Percentiles rank a stretch among this genome's conserved stretches.
Evolutionary conservation across 2,113 vertebrate species (phyloP).

Genomic region (Nicator chloris): DNA sequence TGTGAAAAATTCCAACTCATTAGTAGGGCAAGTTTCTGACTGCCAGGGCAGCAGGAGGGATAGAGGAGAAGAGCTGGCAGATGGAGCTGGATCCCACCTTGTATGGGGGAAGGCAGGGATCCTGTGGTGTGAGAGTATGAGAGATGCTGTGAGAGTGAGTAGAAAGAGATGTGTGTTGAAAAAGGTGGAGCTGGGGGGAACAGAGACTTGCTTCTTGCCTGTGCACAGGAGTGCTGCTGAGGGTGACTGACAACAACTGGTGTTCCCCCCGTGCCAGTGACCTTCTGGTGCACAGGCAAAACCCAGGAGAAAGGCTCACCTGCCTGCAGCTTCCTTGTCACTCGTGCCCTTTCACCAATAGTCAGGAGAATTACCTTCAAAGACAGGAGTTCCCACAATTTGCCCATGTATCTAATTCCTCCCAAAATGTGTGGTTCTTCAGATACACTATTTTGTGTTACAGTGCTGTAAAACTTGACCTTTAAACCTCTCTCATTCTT

Average conservation of each 20-base stretch:
- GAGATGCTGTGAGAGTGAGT: background rate
- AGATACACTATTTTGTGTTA: background rate
- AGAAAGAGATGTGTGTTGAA: accelerated
- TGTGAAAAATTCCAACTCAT: background rate
- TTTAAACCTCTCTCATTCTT: background rate
- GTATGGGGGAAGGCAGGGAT: background rate
- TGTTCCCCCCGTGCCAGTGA: background rate
- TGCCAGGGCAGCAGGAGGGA: background rate
- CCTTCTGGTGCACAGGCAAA: background rate
- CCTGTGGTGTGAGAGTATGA: background rate
- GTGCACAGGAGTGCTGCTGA: background rate
- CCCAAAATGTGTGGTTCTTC: background rate
- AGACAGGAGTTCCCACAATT: background rate
- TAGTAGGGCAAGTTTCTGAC: background rate
- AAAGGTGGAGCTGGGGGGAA: background rate
- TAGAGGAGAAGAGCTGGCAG: background rate
- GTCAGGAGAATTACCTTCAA: background rate
- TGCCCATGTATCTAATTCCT: background rate
- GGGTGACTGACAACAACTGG: accelerated
- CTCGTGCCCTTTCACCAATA: accelerated
- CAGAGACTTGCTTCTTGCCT: background rate
- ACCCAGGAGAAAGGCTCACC: background rate
- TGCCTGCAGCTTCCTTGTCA: background rate
- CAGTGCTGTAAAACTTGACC: background rate
- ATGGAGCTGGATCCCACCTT: background rate